Percentiles rank a stretch among this genome's conserved stretches.
Evolutionary conservation across 2,113 vertebrate species (phyloP).

Genomic region (Colius striatus): DNA sequence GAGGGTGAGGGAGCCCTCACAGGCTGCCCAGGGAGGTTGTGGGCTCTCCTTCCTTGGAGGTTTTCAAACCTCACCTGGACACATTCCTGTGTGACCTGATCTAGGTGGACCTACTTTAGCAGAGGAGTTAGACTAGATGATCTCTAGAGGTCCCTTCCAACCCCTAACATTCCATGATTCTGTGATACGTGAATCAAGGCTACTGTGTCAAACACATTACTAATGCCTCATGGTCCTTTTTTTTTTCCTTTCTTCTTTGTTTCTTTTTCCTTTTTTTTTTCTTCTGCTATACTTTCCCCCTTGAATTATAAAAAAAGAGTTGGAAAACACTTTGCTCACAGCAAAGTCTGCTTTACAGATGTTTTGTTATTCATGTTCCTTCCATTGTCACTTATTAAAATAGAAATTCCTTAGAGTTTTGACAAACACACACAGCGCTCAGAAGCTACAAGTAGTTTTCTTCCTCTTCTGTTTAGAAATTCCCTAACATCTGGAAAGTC

Average conservation of each 20-base stretch:
- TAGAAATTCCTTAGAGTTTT: not conserved
- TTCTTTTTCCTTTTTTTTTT: not conserved
- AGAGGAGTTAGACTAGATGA: too few species aligned
- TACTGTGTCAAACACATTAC: rapidly evolving
- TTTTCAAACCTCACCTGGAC: too few species aligned
- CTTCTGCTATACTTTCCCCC: not conserved
- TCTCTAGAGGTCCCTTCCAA: too few species aligned
- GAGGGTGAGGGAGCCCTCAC: too few species aligned
- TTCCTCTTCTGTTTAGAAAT: not conserved
- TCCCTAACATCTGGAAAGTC: not conserved
- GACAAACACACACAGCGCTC: rapidly evolving
- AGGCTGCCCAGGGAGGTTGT: too few species aligned
- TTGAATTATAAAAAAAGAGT: not conserved
- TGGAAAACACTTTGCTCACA: not conserved
- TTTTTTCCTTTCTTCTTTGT: not conserved
- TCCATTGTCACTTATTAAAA: not conserved
- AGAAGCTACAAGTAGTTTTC: not conserved
- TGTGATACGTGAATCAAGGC: not conserved
- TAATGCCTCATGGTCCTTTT: not conserved
- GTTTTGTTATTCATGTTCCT: not conserved
- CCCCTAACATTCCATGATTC: too few species aligned
- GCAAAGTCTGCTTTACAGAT: not conserved
- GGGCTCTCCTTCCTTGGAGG: too few species aligned
- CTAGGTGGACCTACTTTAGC: too few species aligned
- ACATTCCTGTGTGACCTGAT: too few species aligned